phyloP scores from a whole-genome alignment of 2,113 vertebrate species.

The Prionailurus bengalensis region DNA sequence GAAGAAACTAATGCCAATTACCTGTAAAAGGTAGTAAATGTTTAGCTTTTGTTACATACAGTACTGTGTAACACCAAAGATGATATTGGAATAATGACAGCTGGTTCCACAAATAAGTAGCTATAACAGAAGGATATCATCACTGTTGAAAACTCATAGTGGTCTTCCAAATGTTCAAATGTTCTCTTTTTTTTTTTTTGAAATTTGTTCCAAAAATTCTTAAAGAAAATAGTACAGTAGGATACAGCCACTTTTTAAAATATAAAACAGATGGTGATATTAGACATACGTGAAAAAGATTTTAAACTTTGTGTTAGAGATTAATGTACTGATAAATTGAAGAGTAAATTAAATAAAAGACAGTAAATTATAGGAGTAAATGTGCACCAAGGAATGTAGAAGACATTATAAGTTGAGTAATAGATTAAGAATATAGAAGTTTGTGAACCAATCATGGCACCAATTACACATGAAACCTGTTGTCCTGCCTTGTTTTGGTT shows the following conservation, averaged over 20 bases:
- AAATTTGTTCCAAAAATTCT: neutral
- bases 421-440: neutral
- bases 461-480: neutral
- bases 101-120: conserved; percentile 54
- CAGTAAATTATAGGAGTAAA: neutral
- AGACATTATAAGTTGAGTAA: neutral
- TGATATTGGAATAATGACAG: neutral
- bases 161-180: neutral
- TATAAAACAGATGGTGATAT: neutral
- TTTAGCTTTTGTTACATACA: neutral
- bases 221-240: neutral
- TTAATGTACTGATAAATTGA: neutral
- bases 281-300: neutral
- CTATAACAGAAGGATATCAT: neutral
- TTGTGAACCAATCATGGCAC: neutral
- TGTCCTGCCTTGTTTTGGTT: neutral
- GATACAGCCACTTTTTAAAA: neutral
- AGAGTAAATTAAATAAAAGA: neutral
- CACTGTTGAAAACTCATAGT: neutral
- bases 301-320: neutral
- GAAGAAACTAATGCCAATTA: neutral
- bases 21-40: neutral
- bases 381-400: neutral
- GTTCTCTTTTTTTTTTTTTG: neutral
- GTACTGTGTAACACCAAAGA: neutral